phyloP scores from a whole-genome alignment of 1,140 invertebrate genomes.

The Zaprionus kolodkinae region DNA sequence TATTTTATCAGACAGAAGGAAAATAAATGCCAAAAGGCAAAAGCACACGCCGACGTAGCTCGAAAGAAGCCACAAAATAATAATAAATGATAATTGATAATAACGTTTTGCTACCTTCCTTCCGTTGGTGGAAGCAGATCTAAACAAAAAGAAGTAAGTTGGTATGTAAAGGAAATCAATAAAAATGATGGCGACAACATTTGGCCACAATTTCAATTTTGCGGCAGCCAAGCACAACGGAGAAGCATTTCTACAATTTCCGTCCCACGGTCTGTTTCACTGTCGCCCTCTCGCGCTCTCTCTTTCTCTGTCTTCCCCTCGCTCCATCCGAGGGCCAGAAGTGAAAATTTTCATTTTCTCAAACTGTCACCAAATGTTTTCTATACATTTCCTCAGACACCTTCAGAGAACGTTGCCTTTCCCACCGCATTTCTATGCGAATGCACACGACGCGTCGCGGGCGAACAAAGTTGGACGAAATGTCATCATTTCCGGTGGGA shows the following conservation, averaged over 20 bases:
- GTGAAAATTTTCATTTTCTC: conserved; percentile 75
- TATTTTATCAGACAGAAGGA: conserved; percentile 1
- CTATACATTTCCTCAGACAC: conserved; percentile 70
- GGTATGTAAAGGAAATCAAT: conserved; percentile 72
- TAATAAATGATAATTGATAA: conserved; percentile 82
- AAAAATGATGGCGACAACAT: conserved; percentile 73
- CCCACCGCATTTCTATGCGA: conserved; percentile 70
- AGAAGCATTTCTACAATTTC: conserved; percentile 75
- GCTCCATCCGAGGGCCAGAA: conserved; percentile 13
- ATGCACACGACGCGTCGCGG: conserved; percentile 56
- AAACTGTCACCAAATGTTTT: conserved; percentile 49
- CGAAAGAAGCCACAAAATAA: conserved; percentile 57
- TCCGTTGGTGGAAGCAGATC: conserved; percentile 32
- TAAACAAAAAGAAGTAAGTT: conserved; percentile 58
- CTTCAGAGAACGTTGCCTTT: conserved; percentile 36
- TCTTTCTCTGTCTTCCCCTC: background rate
- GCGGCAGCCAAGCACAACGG: conserved; percentile 42
- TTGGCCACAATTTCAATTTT: conserved; percentile 79
- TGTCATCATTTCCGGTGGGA: conserved; percentile 81
- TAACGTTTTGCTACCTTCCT: conserved; percentile 77
- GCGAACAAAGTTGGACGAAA: conserved; percentile 81
- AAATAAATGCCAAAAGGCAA: conserved; percentile 40
- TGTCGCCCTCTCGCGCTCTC: background rate
- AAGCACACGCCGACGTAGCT: conserved; percentile 41
- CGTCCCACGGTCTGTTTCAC: conserved; percentile 20